phyloP scores from a whole-genome alignment of 2,113 vertebrate genomes.

The Ceyx melanurus region DNA sequence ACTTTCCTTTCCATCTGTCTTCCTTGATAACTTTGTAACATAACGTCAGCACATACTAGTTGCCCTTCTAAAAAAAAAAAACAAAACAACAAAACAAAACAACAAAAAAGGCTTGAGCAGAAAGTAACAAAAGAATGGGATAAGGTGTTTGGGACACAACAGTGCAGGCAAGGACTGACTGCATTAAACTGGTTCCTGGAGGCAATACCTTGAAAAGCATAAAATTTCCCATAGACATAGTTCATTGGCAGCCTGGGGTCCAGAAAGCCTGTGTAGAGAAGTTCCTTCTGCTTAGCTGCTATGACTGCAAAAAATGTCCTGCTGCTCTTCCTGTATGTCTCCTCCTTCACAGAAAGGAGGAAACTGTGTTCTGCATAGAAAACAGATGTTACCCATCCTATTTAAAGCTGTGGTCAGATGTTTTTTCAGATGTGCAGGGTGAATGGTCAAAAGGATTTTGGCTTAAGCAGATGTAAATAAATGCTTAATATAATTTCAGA shows the following conservation, averaged over 20 bases:
- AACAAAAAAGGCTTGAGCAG: background rate
- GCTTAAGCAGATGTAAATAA: background rate
- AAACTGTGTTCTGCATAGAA: background rate
- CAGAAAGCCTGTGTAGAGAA: background rate
- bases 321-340: background rate
- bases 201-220: background rate
- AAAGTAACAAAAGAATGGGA: background rate
- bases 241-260: background rate
- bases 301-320: background rate
- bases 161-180: background rate
- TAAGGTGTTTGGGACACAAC: background rate
- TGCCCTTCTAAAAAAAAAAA: too few relatives aligned
- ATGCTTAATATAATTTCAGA: background rate
- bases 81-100: too few relatives aligned
- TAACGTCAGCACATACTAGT: background rate
- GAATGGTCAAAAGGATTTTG: background rate
- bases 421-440: background rate
- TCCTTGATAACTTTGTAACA: background rate
- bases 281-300: background rate
- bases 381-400: rapidly evolving
- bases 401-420: background rate
- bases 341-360: background rate
- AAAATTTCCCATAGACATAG: background rate
- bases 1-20: constrained; percentile 44
- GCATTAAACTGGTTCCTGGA: background rate